A percentile compares a stretch with the other conserved stretches of the same genome.
Conservation (phyloP, 2,888 invertebrate genomes). For the Mythimna vitellina region DNA sequence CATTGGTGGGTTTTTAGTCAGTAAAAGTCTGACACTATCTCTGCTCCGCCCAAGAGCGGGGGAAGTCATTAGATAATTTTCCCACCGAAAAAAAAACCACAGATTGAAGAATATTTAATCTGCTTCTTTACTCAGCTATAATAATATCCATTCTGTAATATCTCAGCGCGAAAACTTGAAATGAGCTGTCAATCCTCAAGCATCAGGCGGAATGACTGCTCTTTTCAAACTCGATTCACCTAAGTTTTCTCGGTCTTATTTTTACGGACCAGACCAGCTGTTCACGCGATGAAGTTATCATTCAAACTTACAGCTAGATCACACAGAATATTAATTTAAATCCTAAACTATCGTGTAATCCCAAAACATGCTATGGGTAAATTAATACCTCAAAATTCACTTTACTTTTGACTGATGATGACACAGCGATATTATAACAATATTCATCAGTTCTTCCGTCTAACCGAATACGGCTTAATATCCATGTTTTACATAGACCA, state of each 20-base stretch:
- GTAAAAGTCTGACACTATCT: too few relatives aligned
- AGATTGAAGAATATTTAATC: not conserved
- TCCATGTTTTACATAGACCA: too few relatives aligned
- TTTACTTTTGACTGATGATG: constrained; percentile 15
- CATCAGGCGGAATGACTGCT: not conserved
- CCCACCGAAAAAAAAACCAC: not conserved
- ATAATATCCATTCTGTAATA: not conserved
- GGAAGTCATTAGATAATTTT: too few relatives aligned
- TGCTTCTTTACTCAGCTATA: not conserved
- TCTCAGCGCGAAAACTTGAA: not conserved
- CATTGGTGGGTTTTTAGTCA: too few relatives aligned
- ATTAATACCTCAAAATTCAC: not conserved
- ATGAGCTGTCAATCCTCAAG: too few relatives aligned
- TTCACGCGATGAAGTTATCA: not conserved
- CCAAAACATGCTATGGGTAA: not conserved
- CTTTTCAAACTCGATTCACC: not conserved
- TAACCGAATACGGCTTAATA: too few relatives aligned
- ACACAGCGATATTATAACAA: not conserved
- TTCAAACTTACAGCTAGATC: not conserved
- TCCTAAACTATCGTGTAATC: not conserved
- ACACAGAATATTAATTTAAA: constrained; percentile 8
- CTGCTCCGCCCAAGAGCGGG: too few relatives aligned
- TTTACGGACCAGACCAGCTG: not conserved
- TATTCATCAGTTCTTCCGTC: too few relatives aligned
- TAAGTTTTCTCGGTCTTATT: not conserved